Percentiles rank a stretch among this genome's conserved stretches.
These are phyloP conservation scores for Corbicula japonica DNA, from an alignment of 2,888 invertebrate genomes.

Conservation along the genomic window DNA sequence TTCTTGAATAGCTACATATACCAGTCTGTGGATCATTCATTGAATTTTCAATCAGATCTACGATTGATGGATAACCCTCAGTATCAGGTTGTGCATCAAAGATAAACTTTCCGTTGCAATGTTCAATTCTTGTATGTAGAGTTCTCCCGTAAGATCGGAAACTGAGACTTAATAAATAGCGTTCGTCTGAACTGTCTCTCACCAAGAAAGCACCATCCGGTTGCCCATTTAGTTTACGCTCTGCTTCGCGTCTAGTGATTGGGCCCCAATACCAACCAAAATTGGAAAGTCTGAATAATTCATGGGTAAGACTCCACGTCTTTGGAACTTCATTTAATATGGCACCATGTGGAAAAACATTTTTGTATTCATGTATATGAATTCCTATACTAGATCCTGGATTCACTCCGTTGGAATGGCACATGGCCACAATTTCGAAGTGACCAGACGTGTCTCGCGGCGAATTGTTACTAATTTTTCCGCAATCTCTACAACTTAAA, in stretches of 20 bases:
- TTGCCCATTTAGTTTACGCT: conserved; percentile 90
- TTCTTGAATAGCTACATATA: conserved; percentile 91
- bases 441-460: conserved; percentile 35
- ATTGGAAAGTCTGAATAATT: conserved; percentile 87
- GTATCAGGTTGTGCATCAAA: conserved; percentile 87
- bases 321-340: conserved; percentile 70
- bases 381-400: conserved; percentile 42
- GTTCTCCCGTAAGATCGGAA: conserved; percentile 91
- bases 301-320: conserved; percentile 87
- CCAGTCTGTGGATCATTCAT: conserved; percentile 91
- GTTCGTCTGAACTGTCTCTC: conserved; percentile 91
- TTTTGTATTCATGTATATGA: conserved; percentile 49
- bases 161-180: conserved; percentile 91
- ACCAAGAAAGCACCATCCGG: conserved; percentile 93
- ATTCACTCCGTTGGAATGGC: conserved; percentile 59
- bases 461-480: conserved; percentile 63
- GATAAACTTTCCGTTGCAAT: conserved; percentile 89
- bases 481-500: conserved; percentile 44
- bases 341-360: conserved; percentile 57
- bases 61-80: conserved; percentile 88
- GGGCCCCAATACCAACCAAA: conserved; percentile 93
- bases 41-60: conserved; percentile 92
- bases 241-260: conserved; percentile 91
- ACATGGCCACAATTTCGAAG: conserved; percentile 56
- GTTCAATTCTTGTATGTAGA: conserved; percentile 92